Percentiles rank a stretch among this genome's conserved stretches.
Conservation (phyloP, 2,113 vertebrate genomes). For the Pagrus major region DNA sequence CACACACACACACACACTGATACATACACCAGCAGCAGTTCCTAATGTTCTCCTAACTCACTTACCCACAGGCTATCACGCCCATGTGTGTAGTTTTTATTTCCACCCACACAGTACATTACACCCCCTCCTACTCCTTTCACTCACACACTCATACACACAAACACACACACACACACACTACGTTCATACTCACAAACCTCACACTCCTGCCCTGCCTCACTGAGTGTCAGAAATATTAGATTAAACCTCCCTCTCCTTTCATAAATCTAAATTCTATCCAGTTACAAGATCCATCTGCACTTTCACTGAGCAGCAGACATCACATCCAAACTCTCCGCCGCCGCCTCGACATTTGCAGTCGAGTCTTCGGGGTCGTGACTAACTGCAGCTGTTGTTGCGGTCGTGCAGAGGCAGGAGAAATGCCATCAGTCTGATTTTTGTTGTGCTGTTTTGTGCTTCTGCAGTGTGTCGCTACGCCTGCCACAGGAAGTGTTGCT, state of each 20-base stretch:
- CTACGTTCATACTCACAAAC: neutral
- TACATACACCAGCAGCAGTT: slow-evolving; percentile 15
- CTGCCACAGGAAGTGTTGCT: slow-evolving; percentile 98
- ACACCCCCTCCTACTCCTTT: slow-evolving; percentile 18
- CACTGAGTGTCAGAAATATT: slow-evolving; percentile 44
- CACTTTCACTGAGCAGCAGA: slow-evolving; percentile 19
- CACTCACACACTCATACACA: slow-evolving; percentile 28
- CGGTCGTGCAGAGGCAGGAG: neutral
- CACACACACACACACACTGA: slow-evolving; percentile 18
- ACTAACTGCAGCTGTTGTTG: slow-evolving; percentile 15
- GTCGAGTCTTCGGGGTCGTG: neutral
- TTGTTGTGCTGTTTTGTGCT: slow-evolving; percentile 20
- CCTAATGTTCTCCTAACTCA: slow-evolving; percentile 66
- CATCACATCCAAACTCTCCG: neutral
- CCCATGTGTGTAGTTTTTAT: slow-evolving; percentile 43
- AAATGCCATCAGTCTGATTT: slow-evolving; percentile 28
- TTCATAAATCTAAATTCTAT: slow-evolving; percentile 60
- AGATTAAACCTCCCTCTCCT: slow-evolving; percentile 43
- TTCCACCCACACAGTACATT: slow-evolving; percentile 52
- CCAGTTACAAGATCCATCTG: slow-evolving; percentile 42
- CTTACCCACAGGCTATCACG: slow-evolving; percentile 54
- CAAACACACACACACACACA: slow-evolving; percentile 16
- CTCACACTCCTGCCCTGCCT: slow-evolving; percentile 29
- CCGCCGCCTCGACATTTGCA: neutral
- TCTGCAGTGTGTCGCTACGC: slow-evolving; percentile 94